Evolutionary conservation across 2,113 vertebrate genomes (phyloP), one percentile per base, ranked within the genome.

Genomic region (Anthoscopus minutus): DNA sequence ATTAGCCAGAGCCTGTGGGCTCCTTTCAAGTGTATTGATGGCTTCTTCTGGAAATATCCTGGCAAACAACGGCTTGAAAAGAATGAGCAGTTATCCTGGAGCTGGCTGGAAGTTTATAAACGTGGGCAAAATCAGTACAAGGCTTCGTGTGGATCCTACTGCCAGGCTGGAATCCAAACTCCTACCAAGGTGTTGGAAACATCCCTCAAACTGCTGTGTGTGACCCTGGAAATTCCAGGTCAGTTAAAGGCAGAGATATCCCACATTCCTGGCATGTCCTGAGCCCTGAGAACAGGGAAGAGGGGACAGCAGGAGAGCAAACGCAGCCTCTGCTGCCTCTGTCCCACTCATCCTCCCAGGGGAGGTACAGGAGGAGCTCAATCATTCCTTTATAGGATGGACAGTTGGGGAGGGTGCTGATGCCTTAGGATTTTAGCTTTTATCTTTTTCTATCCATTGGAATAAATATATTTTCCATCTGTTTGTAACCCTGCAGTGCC

Each of bases 191-290:
- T 18, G 4, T 4, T 31, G 51, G 21, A 24, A 64, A 51, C 33
- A 33, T 50, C 57, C 33, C 44, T 15, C 1, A 60, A 24, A 21
- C 1, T 47, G 25, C 44, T 84, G 10, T 6, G n/a, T 73, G 48
- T 19, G 13, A 47, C 42, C 19, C 60, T 92, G 48, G 76, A 25
- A 48, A 27, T 18, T 1, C 4, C 37, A n/a, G 45, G 25, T 9
- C 33, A 35, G 40, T 23, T 44, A 11, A 56, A 54, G 45, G 45
- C 19, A 70, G 79, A 40, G 66, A 6, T 30, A 2, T n/a, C 8
- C 33, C 54, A 2, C 1, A 1, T 4, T 6, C 30, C 23, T 42
- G 62, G 4, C 1, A 0, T 0, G 17, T 6, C 19, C 47, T 64
- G 69, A 38, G 5, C 51, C 13, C 53, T 42, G 45, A 16, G 57